Conservation (phyloP, 1,140 invertebrate species). For the Carposina sasakii region DNA sequence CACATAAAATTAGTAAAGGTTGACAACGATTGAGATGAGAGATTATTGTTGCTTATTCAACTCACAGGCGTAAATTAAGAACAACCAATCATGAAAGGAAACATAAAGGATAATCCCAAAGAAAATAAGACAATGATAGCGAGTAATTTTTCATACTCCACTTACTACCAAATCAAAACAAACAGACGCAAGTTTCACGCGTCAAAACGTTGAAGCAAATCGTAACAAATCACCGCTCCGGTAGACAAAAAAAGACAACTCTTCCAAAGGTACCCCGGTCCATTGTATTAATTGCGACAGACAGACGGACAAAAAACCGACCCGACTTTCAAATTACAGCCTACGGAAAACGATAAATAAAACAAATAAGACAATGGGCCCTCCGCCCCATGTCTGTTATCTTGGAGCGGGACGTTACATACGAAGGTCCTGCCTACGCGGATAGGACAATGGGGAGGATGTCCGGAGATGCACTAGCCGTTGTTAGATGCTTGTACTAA, state of each 20-base stretch:
- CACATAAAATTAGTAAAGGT: too few relatives aligned
- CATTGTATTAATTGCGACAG: conserved; percentile 36
- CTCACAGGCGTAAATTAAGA: too few relatives aligned
- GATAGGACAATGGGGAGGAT: conserved; percentile 19
- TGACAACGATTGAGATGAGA: too few relatives aligned
- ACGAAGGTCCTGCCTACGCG: conserved; percentile 30
- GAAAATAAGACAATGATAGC: too few relatives aligned
- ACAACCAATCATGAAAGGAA: too few relatives aligned
- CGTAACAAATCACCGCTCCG: conserved; percentile 26
- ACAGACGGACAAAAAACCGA: conserved; percentile 38
- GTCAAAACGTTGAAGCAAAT: too few relatives aligned
- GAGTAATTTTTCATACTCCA: conserved; percentile 29
- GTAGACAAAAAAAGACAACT: conserved; percentile 21
- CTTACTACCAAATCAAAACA: conserved; percentile 20
- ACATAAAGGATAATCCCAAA: too few relatives aligned
- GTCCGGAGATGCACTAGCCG: too few relatives aligned
- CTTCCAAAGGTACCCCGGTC: conserved; percentile 13
- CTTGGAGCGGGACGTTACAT: conserved; percentile 19
- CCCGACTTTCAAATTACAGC: conserved; percentile 32
- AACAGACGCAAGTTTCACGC: too few relatives aligned
- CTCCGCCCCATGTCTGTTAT: conserved; percentile 20
- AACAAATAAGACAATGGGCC: conserved; percentile 32
- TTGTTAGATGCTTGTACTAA: too few relatives aligned
- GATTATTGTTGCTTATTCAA: too few relatives aligned
- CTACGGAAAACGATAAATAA: conserved; percentile 30